Evolutionary conservation across 2,113 vertebrate species (phyloP).

Genomic region (Tamias sibiricus): DNA sequence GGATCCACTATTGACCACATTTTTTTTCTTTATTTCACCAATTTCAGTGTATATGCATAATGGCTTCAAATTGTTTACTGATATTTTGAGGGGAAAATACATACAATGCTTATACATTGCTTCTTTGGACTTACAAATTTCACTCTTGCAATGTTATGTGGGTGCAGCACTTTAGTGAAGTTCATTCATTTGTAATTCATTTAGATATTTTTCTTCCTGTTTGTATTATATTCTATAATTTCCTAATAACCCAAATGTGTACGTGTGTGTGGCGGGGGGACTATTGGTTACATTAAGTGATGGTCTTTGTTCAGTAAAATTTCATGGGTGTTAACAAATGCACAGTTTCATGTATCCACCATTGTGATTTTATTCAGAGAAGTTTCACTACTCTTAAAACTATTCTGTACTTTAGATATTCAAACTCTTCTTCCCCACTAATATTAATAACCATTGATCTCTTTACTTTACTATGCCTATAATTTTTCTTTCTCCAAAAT

Average conservation of each 20-base stretch:
- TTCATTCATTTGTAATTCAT: not conserved
- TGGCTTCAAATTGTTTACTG: too few relatives aligned
- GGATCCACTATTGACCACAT: too few relatives aligned
- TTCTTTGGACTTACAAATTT: too few relatives aligned
- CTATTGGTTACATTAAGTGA: not conserved
- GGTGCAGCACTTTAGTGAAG: not conserved
- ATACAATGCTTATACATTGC: too few relatives aligned
- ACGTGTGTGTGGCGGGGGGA: not conserved
- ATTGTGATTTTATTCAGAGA: not conserved
- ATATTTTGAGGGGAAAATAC: too few relatives aligned
- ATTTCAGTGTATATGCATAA: too few relatives aligned
- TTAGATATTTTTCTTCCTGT: not conserved
- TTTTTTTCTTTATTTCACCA: too few relatives aligned
- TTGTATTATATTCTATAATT: not conserved
- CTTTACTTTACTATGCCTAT: not conserved
- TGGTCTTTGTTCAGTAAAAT: not conserved
- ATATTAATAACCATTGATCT: not conserved
- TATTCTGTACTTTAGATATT: not conserved
- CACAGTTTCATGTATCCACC: not conserved
- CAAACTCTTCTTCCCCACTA: too few relatives aligned
- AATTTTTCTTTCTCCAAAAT: not conserved
- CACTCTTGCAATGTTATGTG: too few relatives aligned
- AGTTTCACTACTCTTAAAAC: not conserved
- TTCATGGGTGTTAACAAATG: too few relatives aligned
- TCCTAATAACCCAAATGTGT: not conserved